Evolutionary conservation across 2,888 invertebrate genomes (phyloP), one percentile per base, ranked within the genome.

Genomic region (Rhabditoides inermis): DNA sequence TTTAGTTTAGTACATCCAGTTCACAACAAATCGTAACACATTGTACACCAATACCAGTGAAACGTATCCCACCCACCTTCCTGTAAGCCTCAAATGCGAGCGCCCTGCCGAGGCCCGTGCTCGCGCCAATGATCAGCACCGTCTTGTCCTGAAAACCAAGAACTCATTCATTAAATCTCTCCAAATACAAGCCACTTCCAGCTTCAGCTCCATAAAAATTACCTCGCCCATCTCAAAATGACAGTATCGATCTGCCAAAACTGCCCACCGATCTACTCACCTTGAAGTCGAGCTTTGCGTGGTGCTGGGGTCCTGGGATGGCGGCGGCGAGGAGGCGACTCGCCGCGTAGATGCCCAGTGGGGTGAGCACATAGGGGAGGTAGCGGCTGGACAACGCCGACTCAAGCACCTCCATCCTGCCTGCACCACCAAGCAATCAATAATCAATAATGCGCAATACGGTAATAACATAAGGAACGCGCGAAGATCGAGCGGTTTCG

Each of bases 121-220:
- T 66, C 22, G 72, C 72, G 20, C 72, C 72, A 15, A 70, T 70
- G 53, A 73, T 73, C 40, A 73, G 53, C 32, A 68, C 72, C 0
- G 70, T 66, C 49, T 65, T 63, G 56, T 73, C 63, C 47, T 56
- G 45, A 3, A 64, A 32, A 22, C 4, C 22, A 12, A 30, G 2
- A 7, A 44, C 25, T 18, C 25, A 23, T 10, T 4, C 25, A 23
- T 10, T 15, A 1, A 22, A 12, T 15, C 15, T 6, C 36, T 4
- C 4, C 20, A 15, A 36, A 18, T 3, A 36, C 26, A 18, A 39
- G 6, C 39, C 6, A 12, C 22, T 23, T 12, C 41, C 5, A 41
- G 5, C 25, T 23, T 25, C 6, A 25, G n/a, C 23, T 45, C n/a
- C n/a, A 15, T 39, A 7, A 39, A 39, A 39, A 6, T 39, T 7